phyloP scores from a whole-genome alignment of 23 tunicate species.

The Oikopleura albicans region DNA sequence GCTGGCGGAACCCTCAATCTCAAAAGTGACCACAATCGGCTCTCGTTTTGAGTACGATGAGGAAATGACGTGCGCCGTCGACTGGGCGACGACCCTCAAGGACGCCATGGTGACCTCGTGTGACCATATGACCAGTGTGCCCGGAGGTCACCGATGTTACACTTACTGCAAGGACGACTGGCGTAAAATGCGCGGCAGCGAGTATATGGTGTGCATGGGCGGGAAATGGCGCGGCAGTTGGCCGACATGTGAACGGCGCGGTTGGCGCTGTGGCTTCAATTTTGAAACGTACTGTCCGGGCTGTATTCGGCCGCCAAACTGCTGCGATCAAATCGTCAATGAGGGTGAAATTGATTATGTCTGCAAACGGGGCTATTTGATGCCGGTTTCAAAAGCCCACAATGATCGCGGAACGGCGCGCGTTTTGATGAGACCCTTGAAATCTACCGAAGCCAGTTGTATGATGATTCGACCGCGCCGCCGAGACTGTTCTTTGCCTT shows the following conservation, averaged over 20 bases:
- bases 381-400: background rate
- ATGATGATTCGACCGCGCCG: background rate
- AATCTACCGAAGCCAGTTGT: background rate
- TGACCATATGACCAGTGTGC: background rate
- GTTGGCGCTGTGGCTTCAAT: background rate
- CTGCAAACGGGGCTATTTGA: background rate
- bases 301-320: background rate
- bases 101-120: constrained; percentile 2
- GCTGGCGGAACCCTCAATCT: background rate
- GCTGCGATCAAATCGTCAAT: background rate
- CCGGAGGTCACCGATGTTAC: constrained; percentile 5
- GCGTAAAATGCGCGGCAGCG: background rate
- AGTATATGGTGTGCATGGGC: background rate
- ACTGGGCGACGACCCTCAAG: background rate
- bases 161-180: constrained; percentile 18
- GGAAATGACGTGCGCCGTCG: background rate
- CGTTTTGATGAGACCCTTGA: background rate
- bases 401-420: background rate
- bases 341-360: background rate
- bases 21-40: background rate
- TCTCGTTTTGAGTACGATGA: constrained; percentile 4
- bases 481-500: background rate
- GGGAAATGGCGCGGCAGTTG: background rate
- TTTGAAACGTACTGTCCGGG: constrained; percentile 6
- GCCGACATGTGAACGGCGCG: background rate